These are phyloP conservation scores for Drosophila kepulauana DNA, from an alignment of 1,140 invertebrate genomes.

Conservation along the genomic window DNA sequence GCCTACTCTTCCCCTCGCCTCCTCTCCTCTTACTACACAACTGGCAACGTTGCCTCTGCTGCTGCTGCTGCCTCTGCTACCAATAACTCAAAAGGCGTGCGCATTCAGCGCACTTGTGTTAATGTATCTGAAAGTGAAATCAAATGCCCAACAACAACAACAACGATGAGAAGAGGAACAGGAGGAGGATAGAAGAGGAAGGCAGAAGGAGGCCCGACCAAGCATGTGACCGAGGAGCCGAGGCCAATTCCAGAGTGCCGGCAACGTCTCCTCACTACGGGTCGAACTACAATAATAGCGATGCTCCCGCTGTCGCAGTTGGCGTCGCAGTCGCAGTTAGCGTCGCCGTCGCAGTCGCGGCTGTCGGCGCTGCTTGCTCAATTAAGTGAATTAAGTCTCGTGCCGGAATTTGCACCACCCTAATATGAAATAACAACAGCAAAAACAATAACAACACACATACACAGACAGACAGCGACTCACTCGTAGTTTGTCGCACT, in stretches of 20 bases:
- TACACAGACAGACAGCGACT: neutral
- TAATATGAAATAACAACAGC: slow-evolving; percentile 42
- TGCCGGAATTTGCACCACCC: slow-evolving; percentile 76
- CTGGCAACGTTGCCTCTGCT: slow-evolving; percentile 1
- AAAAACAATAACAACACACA: slow-evolving; percentile 55
- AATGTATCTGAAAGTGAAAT: slow-evolving; percentile 80
- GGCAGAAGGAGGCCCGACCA: slow-evolving; percentile 15
- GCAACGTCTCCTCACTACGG: neutral
- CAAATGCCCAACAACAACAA: slow-evolving; percentile 49
- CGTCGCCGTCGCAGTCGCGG: slow-evolving; percentile 16
- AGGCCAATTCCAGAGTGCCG: slow-evolving; percentile 22
- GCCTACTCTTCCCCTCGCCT: neutral
- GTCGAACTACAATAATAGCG: slow-evolving; percentile 58
- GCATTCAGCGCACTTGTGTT: slow-evolving; percentile 73
- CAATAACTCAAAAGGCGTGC: slow-evolving; percentile 78
- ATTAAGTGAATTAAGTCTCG: slow-evolving; percentile 80
- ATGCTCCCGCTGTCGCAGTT: slow-evolving; percentile 21
- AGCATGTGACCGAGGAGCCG: slow-evolving; percentile 20
- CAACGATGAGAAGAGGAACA: neutral
- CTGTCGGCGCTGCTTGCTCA: slow-evolving; percentile 56
- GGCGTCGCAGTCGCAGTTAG: slow-evolving; percentile 12
- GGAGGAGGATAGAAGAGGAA: neutral
- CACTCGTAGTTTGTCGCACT: too few species aligned
- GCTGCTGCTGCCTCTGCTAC: slow-evolving; percentile 48
- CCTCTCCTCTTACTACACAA: neutral